A percentile compares a stretch with the other conserved stretches of the same genome.
phyloP scores from a whole-genome alignment of 1,140 invertebrate genomes.

The Oreohelix idahoensis region DNA sequence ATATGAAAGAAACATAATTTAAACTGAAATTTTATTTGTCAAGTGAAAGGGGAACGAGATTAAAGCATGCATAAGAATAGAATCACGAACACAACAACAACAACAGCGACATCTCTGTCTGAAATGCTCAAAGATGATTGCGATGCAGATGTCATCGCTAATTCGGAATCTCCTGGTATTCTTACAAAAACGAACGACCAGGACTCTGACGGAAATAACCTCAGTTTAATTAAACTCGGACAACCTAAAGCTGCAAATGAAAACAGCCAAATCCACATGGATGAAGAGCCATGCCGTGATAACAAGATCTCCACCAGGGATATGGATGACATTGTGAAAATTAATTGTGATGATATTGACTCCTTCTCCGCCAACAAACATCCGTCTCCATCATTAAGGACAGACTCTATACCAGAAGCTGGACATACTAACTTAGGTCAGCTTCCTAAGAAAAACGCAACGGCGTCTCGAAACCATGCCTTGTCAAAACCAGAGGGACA shows the following conservation, averaged over 20 bases:
- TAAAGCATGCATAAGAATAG: not conserved
- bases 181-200: not conserved
- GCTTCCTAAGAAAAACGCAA: not conserved
- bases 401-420: not conserved
- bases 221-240: not conserved
- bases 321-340: not conserved
- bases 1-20: too few relatives aligned
- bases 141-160: not conserved
- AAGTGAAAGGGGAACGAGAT: too few relatives aligned
- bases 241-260: not conserved
- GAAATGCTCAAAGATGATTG: slow-evolving; percentile 6
- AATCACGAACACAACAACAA: not conserved
- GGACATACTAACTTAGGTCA: not conserved
- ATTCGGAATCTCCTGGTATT: not conserved
- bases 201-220: not conserved
- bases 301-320: not conserved
- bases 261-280: not conserved
- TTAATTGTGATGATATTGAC: slow-evolving; percentile 8
- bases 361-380: not conserved
- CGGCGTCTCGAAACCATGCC: not conserved
- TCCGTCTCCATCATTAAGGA: not conserved
- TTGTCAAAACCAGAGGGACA: not conserved
- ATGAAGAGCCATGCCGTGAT: not conserved
- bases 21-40: too few relatives aligned
- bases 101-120: not conserved